Evolutionary conservation across 2,113 vertebrate species (phyloP).

Genomic region (Oxyruncus cristatus): DNA sequence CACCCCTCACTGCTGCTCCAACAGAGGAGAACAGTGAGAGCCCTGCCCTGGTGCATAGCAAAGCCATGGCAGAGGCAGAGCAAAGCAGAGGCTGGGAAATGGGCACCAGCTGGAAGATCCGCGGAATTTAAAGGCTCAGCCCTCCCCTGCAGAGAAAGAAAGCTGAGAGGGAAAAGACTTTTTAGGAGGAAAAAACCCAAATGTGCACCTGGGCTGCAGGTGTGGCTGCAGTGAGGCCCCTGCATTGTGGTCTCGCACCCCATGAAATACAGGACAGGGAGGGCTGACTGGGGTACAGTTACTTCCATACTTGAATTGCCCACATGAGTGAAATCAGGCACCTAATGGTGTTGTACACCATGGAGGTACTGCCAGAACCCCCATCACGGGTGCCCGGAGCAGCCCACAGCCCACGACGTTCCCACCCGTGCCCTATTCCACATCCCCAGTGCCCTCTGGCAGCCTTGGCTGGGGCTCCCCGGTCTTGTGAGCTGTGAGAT

Average conservation of each 20-base stretch:
- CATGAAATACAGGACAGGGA: neutral
- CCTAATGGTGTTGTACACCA: no score
- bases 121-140: neutral
- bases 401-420: neutral
- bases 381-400: fast-evolving
- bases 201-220: neutral
- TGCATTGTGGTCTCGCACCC: neutral
- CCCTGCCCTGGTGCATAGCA: neutral
- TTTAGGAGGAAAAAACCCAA: neutral
- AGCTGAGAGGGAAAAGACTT: neutral
- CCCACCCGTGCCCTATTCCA: neutral
- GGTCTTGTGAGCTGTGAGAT: constrained; percentile 45
- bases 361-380: neutral
- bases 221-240: fast-evolving
- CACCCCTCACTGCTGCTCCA: neutral
- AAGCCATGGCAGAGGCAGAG: neutral
- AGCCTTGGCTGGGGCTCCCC: neutral
- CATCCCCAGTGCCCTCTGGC: neutral
- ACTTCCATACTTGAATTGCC: neutral
- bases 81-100: neutral
- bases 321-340: neutral
- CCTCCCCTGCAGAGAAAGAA: neutral
- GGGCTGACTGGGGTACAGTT: neutral
- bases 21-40: neutral
- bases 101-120: neutral